phyloP scores from a whole-genome alignment of 2,888 invertebrate species.

The Leptinotarsa tumamoca region DNA sequence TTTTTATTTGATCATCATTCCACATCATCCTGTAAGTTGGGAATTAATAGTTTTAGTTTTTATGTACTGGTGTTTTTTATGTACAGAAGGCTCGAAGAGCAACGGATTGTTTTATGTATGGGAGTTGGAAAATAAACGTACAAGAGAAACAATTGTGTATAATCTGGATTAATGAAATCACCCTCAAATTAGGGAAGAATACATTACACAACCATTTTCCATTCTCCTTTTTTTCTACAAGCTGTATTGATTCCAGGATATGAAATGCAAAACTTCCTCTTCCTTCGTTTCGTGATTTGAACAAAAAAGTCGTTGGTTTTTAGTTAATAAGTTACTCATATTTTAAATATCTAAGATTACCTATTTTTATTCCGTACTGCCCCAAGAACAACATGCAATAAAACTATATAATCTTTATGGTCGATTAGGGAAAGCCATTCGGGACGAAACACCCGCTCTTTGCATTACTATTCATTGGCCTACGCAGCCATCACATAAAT shows the following conservation, averaged over 20 bases:
- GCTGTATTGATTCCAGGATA: background rate
- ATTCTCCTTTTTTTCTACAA: too few relatives aligned
- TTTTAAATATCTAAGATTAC: conserved; percentile 21
- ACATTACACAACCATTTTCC: too few relatives aligned
- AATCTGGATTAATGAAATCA: too few relatives aligned
- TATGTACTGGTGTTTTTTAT: too few relatives aligned
- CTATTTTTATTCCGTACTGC: conserved; percentile 9
- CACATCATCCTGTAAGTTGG: too few relatives aligned
- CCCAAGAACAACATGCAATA: conserved; percentile 29
- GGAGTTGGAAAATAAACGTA: too few relatives aligned
- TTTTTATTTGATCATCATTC: too few relatives aligned
- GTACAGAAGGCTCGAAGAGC: too few relatives aligned
- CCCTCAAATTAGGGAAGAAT: too few relatives aligned
- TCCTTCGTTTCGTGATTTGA: background rate
- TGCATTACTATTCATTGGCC: conserved; percentile 41
- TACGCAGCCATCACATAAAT: conserved; percentile 36
- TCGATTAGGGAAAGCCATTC: conserved; percentile 22
- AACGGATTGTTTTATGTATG: too few relatives aligned
- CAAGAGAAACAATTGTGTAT: too few relatives aligned
- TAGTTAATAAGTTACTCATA: background rate
- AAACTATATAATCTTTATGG: conserved; percentile 35
- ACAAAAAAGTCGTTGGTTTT: background rate
- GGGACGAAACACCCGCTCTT: conserved; percentile 22
- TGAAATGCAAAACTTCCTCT: background rate
- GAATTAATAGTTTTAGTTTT: too few relatives aligned